Conservation (phyloP, 2,888 invertebrate species). For the Hypselothyrea guttata region DNA sequence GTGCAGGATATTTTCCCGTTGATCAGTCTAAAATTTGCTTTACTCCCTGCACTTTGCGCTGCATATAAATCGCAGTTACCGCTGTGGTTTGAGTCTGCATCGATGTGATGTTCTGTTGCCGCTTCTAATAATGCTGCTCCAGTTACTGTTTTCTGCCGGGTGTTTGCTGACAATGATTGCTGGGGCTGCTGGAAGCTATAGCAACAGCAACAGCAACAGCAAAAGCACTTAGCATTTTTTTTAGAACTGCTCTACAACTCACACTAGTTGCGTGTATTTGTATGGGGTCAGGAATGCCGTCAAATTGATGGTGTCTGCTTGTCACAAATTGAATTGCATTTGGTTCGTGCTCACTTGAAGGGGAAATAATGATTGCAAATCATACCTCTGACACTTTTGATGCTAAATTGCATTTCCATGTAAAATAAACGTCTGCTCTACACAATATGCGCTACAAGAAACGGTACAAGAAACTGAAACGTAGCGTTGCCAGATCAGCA, state of each 20-base stretch:
- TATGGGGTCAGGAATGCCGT: slow-evolving; percentile 20
- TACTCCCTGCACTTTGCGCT: slow-evolving; percentile 53
- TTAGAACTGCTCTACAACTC: slow-evolving; percentile 16
- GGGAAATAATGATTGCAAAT: slow-evolving; percentile 64
- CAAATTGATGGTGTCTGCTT: slow-evolving; percentile 48
- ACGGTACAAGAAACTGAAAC: background rate
- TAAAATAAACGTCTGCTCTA: slow-evolving; percentile 10
- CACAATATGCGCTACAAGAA: background rate
- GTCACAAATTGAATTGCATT: slow-evolving; percentile 60
- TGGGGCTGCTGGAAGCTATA: slow-evolving; percentile 27
- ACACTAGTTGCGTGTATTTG: slow-evolving; percentile 8
- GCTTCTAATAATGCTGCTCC: slow-evolving; percentile 7
- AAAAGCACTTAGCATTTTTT: slow-evolving; percentile 73
- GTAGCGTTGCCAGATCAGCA: background rate
- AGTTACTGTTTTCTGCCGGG: slow-evolving; percentile 39
- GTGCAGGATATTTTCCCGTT: slow-evolving; percentile 16
- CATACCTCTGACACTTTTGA: slow-evolving; percentile 32
- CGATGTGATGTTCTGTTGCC: background rate
- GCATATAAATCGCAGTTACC: slow-evolving; percentile 61
- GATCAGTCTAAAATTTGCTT: slow-evolving; percentile 28
- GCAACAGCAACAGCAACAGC: slow-evolving; percentile 56
- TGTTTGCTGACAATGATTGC: slow-evolving; percentile 74
- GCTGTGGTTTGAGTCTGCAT: slow-evolving; percentile 21
- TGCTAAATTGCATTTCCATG: slow-evolving; percentile 43
- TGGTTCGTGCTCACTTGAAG: slow-evolving; percentile 22